A percentile compares a stretch with the other conserved stretches of the same genome.
phyloP scores from a whole-genome alignment of 2,888 invertebrate species.

The Troglohyphantes excavatus region DNA sequence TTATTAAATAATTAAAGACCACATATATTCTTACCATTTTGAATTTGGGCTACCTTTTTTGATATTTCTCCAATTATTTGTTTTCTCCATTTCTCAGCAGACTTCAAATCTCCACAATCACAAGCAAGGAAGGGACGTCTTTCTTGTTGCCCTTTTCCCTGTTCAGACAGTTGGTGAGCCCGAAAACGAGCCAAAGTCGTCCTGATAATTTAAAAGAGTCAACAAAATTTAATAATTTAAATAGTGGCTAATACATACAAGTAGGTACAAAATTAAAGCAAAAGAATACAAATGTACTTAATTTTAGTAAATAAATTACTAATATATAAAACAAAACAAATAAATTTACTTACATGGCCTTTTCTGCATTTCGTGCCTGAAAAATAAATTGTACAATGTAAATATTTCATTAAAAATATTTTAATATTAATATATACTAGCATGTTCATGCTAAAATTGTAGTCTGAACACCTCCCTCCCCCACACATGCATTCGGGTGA shows the following conservation, averaged over 20 bases:
- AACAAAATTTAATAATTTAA: neutral
- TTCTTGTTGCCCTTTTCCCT: slow-evolving; percentile 87
- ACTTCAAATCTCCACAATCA: slow-evolving; percentile 94
- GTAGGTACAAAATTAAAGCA: neutral
- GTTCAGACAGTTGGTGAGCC: slow-evolving; percentile 93
- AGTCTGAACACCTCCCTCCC: too few species aligned
- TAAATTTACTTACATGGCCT: slow-evolving; percentile 93
- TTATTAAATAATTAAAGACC: too few species aligned
- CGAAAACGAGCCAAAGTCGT: slow-evolving; percentile 99
- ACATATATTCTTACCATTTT: slow-evolving; percentile 92
- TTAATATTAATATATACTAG: too few species aligned
- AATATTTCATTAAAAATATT: neutral
- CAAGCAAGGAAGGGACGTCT: slow-evolving; percentile 96
- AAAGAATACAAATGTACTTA: too few species aligned
- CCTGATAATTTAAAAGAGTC: slow-evolving; percentile 85
- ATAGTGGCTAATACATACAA: neutral
- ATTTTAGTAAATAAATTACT: neutral
- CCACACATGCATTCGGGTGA: too few species aligned
- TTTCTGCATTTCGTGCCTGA: slow-evolving; percentile 97
- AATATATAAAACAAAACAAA: neutral
- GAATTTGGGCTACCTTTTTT: slow-evolving; percentile 99
- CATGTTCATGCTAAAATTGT: too few species aligned
- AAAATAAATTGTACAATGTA: slow-evolving; percentile 11
- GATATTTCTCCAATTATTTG: slow-evolving; percentile 99
- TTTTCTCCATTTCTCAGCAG: slow-evolving; percentile 97